Evolutionary conservation across 2,888 invertebrate species (phyloP).

Genomic region (Leptinotarsa haldemani): DNA sequence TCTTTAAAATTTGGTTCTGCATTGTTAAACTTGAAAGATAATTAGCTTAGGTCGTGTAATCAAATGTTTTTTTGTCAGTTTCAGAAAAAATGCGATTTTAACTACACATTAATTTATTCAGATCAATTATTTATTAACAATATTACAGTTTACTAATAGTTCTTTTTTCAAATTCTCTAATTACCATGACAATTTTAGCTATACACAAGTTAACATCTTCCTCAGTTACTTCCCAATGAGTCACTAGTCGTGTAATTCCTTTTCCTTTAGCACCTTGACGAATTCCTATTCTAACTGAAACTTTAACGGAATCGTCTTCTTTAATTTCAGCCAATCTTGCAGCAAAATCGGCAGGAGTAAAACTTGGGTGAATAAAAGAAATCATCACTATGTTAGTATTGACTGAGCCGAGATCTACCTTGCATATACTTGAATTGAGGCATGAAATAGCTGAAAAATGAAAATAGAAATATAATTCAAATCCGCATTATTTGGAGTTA

Average conservation of each 20-base stretch:
- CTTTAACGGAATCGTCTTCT: conserved; percentile 67
- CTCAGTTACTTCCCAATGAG: conserved; percentile 78
- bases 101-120: neutral
- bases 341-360: conserved; percentile 58
- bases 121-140: neutral
- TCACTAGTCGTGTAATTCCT: conserved; percentile 74
- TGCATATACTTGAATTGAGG: conserved; percentile 71
- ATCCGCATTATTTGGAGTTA: too few relatives aligned
- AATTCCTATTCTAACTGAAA: conserved; percentile 67
- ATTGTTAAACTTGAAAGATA: too few relatives aligned
- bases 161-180: conserved; percentile 69
- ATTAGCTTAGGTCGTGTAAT: too few relatives aligned
- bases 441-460: conserved; percentile 70
- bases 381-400: conserved; percentile 76
- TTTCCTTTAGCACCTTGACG: conserved; percentile 70
- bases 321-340: conserved; percentile 66
- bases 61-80: too few relatives aligned
- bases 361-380: conserved; percentile 29
- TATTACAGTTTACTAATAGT: conserved; percentile 32
- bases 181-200: conserved; percentile 77
- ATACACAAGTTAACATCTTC: conserved; percentile 76
- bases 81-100: neutral
- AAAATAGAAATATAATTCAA: too few relatives aligned
- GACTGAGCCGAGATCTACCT: conserved; percentile 72
- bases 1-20: too few relatives aligned